Evolutionary conservation across 2,888 invertebrate species (phyloP).

Genomic region (Eilema caniola): DNA sequence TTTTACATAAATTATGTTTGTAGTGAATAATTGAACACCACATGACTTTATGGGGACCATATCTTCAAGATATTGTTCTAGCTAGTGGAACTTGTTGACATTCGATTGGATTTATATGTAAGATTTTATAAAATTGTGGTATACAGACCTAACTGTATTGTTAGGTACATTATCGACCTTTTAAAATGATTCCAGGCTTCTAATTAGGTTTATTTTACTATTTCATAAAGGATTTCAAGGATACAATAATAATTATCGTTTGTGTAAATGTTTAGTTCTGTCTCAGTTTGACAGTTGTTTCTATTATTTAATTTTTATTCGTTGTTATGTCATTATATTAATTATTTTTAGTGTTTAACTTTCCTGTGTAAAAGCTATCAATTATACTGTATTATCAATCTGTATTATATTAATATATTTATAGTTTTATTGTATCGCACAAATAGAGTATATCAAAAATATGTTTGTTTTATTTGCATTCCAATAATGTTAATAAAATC

Average conservation of each 20-base stretch:
- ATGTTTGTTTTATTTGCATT: constrained; percentile 20
- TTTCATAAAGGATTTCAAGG: not conserved
- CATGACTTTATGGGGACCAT: constrained; percentile 41
- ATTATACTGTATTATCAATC: constrained; percentile 41
- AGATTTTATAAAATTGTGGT: constrained; percentile 30
- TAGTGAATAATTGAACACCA: constrained; percentile 14
- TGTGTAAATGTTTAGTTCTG: not conserved
- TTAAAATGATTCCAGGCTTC: not conserved
- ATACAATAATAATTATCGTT: not conserved
- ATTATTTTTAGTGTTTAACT: constrained; percentile 33
- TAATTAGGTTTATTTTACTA: not conserved
- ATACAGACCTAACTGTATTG: not conserved
- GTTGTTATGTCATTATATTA: not conserved
- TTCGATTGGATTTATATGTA: constrained; percentile 15
- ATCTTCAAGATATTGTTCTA: constrained; percentile 19
- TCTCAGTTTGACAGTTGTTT: not conserved
- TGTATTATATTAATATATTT: constrained; percentile 32
- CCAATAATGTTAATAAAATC: too few species aligned
- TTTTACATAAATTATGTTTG: constrained; percentile 53
- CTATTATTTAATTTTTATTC: constrained; percentile 9
- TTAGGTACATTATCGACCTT: not conserved
- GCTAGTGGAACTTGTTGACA: constrained; percentile 25
- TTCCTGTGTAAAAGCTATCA: constrained; percentile 26
- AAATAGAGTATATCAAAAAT: constrained; percentile 34
- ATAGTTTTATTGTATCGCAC: constrained; percentile 45